Evolutionary conservation across 1,140 invertebrate species (phyloP).

Genomic region (Drosophila tristis): DNA sequence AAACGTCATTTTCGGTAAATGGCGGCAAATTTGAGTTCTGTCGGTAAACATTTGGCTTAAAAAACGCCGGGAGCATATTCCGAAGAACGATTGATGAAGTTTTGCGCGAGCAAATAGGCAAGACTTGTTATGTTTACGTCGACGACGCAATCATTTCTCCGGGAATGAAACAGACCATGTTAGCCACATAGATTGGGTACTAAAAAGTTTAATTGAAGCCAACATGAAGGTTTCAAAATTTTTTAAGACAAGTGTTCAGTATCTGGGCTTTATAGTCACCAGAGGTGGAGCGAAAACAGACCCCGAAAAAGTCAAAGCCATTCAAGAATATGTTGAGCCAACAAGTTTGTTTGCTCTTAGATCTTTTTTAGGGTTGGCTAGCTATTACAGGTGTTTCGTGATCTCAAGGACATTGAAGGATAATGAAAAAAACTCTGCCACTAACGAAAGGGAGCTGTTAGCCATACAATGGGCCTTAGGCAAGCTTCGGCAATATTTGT

Average conservation of each 20-base stretch:
- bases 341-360: too few relatives aligned
- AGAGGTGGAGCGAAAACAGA: neutral
- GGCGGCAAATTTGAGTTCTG: slow-evolving; percentile 39
- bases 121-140: slow-evolving; percentile 32
- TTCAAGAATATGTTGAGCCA: neutral
- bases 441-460: too few relatives aligned
- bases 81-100: slow-evolving; percentile 26
- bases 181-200: slow-evolving; percentile 17
- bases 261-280: neutral
- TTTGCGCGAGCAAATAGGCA: slow-evolving; percentile 16
- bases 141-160: slow-evolving; percentile 28
- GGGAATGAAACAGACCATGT: slow-evolving; percentile 12
- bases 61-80: slow-evolving; percentile 34
- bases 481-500: too few relatives aligned
- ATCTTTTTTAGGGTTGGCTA: neutral
- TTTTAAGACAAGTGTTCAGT: neutral
- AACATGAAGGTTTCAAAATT: neutral
- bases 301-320: neutral
- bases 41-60: slow-evolving; percentile 17
- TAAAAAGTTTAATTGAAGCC: neutral
- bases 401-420: too few relatives aligned
- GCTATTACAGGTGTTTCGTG: neutral
- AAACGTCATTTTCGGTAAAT: slow-evolving; percentile 84
- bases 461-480: too few relatives aligned
- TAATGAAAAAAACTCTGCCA: too few relatives aligned